Evolutionary conservation across 1,140 invertebrate species (phyloP).

Genomic region (Drosophila sp.): DNA sequence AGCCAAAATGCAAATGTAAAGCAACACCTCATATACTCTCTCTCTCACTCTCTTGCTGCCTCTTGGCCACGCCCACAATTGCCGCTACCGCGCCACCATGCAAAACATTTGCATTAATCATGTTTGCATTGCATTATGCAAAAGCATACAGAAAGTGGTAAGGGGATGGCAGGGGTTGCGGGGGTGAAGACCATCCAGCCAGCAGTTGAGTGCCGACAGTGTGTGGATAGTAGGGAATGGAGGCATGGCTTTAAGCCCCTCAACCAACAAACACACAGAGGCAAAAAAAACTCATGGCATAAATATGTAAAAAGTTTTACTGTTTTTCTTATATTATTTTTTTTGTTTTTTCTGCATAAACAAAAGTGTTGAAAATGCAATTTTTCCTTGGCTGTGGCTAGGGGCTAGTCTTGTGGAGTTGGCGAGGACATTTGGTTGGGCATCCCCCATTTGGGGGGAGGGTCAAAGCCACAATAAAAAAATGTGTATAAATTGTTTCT

Average conservation of each 20-base stretch:
- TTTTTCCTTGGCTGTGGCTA: slow-evolving; percentile 44
- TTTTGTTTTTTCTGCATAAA: slow-evolving; percentile 72
- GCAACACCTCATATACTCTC: slow-evolving; percentile 55
- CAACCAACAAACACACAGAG: slow-evolving; percentile 38
- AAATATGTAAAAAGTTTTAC: slow-evolving; percentile 40
- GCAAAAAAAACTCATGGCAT: slow-evolving; percentile 44
- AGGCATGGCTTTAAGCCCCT: slow-evolving; percentile 55
- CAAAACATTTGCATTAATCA: slow-evolving; percentile 81
- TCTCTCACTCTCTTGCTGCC: not conserved
- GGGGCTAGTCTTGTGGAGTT: no score
- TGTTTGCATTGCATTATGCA: slow-evolving; percentile 80
- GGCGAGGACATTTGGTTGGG: not conserved
- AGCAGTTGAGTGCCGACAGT: slow-evolving; percentile 16
- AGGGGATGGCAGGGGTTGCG: not conserved
- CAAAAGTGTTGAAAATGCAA: slow-evolving; percentile 80
- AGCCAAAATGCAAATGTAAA: slow-evolving; percentile 79
- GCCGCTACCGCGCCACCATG: slow-evolving; percentile 38
- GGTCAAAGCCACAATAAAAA: slow-evolving; percentile 64
- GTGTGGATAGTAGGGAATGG: slow-evolving; percentile 21
- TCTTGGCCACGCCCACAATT: slow-evolving; percentile 52
- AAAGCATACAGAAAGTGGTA: slow-evolving; percentile 49
- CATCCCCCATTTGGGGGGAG: slow-evolving; percentile 13
- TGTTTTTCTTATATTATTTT: not conserved
- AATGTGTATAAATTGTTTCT: slow-evolving; percentile 15
- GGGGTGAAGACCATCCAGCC: not conserved